Base-by-base conservation (phyloP, 2,113 vertebrate species). In the Panthera uncia region DNA sequence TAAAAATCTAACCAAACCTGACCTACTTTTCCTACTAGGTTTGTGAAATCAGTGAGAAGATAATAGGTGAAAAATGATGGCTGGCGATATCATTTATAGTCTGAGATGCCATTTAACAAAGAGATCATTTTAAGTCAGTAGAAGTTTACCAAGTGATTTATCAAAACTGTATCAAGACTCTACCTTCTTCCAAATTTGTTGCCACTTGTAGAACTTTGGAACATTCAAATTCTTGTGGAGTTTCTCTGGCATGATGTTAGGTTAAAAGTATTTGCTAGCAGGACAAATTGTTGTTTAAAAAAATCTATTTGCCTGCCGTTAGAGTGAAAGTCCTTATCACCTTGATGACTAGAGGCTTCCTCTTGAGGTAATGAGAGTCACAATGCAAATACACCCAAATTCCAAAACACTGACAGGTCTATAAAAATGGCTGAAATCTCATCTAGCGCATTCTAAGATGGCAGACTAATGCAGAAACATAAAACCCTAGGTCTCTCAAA, bases 21-120 rank as follows among this genome's bases (percentile, higher is more conserved):
- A 92, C n/a, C 85, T 4, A 89, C 76, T 96, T 96, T 96, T 97
- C 1, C 29, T 91, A 2, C 41, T 33, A 16, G 21, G 0, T 94
- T 33, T 93, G 10, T 92, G 21, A 94, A n/a, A 95, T 78, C 5
- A 91, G 1, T n/a, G 45, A 69, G 73, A 97, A 94, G 48, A 88
- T 21, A 92, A 78, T 16, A 89, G 18, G 27, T 95, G 29, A 55
- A 86, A 93, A 98, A 90, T 16, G 45, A 87, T 83, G 18, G 10
- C 36, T 95, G 11, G 1, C 55, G 14, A 41, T n/a, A 83, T 13
- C 36, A 48, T 68, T 86, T 91, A 83, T 14, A 79, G 36, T 80
- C 36, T 85, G 9, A 63, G 5, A 14, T 4, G 31, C 5, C 7
- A 68, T 36, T 96, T 68, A 63, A 79, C 52, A 85, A 19, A 85